Base-by-base conservation (phyloP, 1,140 invertebrate species). In the Hylyphantes graminicola region DNA sequence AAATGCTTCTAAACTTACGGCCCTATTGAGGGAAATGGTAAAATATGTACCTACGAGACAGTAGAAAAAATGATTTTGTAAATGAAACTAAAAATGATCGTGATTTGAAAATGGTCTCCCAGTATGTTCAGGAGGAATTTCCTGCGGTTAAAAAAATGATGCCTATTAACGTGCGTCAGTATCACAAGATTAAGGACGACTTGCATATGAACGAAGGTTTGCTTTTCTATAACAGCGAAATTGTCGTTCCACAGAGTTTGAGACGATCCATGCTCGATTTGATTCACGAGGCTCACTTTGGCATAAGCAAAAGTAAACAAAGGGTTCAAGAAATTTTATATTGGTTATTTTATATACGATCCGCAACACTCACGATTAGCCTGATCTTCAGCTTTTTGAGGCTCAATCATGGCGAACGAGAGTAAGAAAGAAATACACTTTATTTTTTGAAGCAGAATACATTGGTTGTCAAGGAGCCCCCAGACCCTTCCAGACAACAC, bases 201-300 rank as follows among this genome's bases (percentile, higher is more conserved):
- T 53, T 89, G 6, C 72, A 48, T n/a, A 7, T 53, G 72, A 50
- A 87, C 65, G 86, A 89, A 84, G 87, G 85, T 3, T 73, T 89
- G 2, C 55, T 89, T 15, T 87, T 89, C 67, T 84, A 86, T 63
- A 87, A 86, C 75, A 76, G 88, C 74, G 86, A 87, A 68, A 85
- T 89, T 15, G 68, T 89, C 10, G 87, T 90, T 73, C 88, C 89
- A 12, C 83, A 51, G 64, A 13, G 51, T 13, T 65, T 88, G 15
- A 86, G 89, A 80, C 6, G 48, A 11, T 73, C 88, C 17, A 89
- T 90, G 68, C 77, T 89, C 48, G 74, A 87, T 17, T 17, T 80
- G 21, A 67, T 89, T n/a, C 89, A 90, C 85, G 75, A 83, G 67
- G 73, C 86, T 63, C 89, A 90, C 87, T 85, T 87, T 35, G 89